Evolutionary conservation across 2,797 vertebrate genomes (phyloP), one percentile per base, ranked within the genome.

Genomic region (Gambusia yucatana): DNA sequence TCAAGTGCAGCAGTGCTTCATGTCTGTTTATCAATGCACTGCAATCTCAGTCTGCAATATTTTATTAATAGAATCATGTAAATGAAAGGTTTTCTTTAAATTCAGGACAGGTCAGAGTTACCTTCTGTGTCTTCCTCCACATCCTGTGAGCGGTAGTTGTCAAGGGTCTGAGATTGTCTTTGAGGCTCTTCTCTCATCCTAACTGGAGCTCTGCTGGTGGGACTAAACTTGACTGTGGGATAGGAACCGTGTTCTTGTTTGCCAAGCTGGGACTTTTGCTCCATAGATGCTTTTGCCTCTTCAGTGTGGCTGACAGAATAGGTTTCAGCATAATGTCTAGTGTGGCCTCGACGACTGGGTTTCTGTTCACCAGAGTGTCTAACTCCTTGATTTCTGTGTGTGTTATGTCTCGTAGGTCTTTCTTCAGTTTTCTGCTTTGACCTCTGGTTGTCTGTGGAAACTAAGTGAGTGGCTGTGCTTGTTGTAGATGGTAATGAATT

Each of bases 181-280:
- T 82, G 92, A 22, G 86, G 88, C 47, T 89, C 91, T 39, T 94
- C 92, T 0, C 73, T 92, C 44, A 95, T 61, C 72, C 87, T 91
- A 43, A 96, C 78, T 0, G 89, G 94, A 6, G 93, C 81, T 72
- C 85, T 89, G 67, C 88, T 94, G 39, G 96, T 96, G 7, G 95
- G 94, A n/a, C 87, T 93, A 89, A 96, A 93, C 73, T 91, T 95
- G 36, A 95, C 80, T 3, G 85, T 92, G 65, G 95, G 94, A 41
- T 94, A 76, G 4, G 74, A 81, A 1, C 78, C 83, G 70, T 76
- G 91, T 67, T 94, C 93, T 0, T 85, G 86, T 7, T 9, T 82
- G 73, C 81, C 72, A 0, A 25, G 76, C 0, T 22, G 69, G 63
- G 77, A 80, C 10, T 30, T 76, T 10, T 20, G 76, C 47, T 90